Base-by-base conservation (phyloP, 2,113 vertebrate species). In the Lanius ludovicianus region DNA sequence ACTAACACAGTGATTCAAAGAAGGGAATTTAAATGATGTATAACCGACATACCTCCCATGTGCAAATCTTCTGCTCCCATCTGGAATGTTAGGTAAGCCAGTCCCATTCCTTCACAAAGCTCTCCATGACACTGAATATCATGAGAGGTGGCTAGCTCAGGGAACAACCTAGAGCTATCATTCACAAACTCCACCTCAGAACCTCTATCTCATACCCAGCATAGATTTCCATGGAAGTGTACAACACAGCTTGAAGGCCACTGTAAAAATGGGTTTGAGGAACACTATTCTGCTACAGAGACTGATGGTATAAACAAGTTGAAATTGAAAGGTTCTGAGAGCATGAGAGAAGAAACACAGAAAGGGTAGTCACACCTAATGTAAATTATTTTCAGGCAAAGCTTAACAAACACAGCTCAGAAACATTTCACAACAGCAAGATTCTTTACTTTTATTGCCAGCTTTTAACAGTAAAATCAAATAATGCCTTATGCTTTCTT, bases 21-120 rank as follows among this genome's bases (percentile, higher is more conserved):
- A 97, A 96, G 96, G 94, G 92, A 98, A 97, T 98, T 97, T 88
- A 97, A 97, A 96, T 93, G 24, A 89, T 96, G 95, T 96, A 82
- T 84, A 92, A 73, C 74, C 90, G 79, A 84, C 68, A 81, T 80
- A 87, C 71, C 65, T 79, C 60, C 70, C 50, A 50, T 9, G 6
- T 79, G 83, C 39, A 90, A 87, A 85, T 92, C 69, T 76, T 88
- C 71, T 73, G 12, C n/a, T 85, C 19, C 71, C 82, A 44, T 17
- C 69, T 91, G 60, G 35, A 86, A 91, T 81, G 57, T 31, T 75
- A 55, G 31, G 35, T 68, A 78, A 84, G 39, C 47, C 46, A 70
- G 47, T 55, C 17, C 24, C 55, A 18, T 71, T 84, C 56, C 64
- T 59, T 75, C 8, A 6, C 27, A 81, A 78, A 80, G 31, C 37